Evolutionary conservation across 2,113 vertebrate genomes (phyloP).

Genomic region (Monopterus albus): DNA sequence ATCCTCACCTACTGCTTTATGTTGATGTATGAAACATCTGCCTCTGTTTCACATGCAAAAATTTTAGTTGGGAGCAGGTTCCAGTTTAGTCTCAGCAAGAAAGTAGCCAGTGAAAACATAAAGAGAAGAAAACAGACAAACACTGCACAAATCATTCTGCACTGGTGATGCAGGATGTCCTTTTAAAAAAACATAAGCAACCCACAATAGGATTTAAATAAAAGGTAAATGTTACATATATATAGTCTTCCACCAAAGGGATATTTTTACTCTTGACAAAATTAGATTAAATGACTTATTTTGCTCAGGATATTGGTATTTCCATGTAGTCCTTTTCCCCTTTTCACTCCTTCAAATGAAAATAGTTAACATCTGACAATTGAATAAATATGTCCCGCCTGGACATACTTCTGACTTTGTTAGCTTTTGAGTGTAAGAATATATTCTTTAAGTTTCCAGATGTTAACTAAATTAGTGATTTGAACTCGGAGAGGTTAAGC

Average conservation of each 20-base stretch:
- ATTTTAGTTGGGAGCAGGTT: not conserved
- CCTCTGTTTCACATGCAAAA: not conserved
- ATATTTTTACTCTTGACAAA: too few species aligned
- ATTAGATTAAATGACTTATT: too few species aligned
- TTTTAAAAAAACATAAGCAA: not conserved
- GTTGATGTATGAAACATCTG: not conserved
- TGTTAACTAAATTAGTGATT: conserved; percentile 31
- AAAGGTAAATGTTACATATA: too few species aligned
- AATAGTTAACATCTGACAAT: conserved; percentile 19
- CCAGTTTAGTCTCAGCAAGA: too few species aligned
- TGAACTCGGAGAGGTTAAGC: too few species aligned
- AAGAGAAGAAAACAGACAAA: not conserved
- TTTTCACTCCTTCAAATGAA: conserved; percentile 9
- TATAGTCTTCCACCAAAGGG: too few species aligned
- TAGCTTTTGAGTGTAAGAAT: too few species aligned
- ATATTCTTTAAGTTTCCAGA: conserved; percentile 3
- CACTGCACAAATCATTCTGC: not conserved
- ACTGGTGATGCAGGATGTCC: not conserved
- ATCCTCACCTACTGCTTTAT: not conserved
- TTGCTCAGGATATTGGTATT: too few species aligned
- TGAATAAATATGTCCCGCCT: not conserved
- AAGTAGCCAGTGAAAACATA: too few species aligned
- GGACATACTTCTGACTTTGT: too few species aligned
- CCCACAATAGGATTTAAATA: not conserved
- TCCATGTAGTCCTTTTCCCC: conserved; percentile 11